These are phyloP conservation scores for Pimpla rufipes DNA, from an alignment of 2,888 invertebrate genomes.

Conservation along the genomic window DNA sequence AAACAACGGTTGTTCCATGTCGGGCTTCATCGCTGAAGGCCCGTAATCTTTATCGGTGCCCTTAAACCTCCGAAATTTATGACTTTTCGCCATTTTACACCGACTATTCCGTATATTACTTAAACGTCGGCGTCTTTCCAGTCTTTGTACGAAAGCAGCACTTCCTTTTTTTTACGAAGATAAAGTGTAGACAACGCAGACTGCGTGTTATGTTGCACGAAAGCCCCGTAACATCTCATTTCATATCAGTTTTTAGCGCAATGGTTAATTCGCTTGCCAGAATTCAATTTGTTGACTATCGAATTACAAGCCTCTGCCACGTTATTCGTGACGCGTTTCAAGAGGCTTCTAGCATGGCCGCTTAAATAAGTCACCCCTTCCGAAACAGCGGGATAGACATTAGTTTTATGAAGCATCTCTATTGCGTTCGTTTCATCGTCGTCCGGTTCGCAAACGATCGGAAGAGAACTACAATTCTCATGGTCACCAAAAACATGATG, in stretches of 20 bases:
- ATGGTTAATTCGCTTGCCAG: conserved; percentile 74
- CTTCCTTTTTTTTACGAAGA: no score
- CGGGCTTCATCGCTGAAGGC: background rate
- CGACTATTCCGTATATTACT: no score
- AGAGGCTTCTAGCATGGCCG: conserved; percentile 64
- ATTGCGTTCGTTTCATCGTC: background rate
- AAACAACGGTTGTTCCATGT: background rate
- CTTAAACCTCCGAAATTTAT: no score
- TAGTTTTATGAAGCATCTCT: conserved; percentile 37
- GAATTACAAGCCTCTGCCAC: conserved; percentile 59
- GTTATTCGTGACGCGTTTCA: conserved; percentile 69
- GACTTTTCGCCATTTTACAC: background rate
- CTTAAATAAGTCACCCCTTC: conserved; percentile 50
- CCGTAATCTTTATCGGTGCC: conserved; percentile 3
- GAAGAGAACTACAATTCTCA: conserved; percentile 38
- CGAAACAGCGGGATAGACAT: conserved; percentile 53
- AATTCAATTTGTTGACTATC: conserved; percentile 52
- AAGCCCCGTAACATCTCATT: conserved; percentile 68
- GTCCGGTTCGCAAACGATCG: background rate
- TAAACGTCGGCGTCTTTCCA: background rate
- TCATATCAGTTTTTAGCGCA: conserved; percentile 75
- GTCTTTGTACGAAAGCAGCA: no score
- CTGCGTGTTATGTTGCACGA: conserved; percentile 71
- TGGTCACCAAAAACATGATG: conserved; percentile 70
- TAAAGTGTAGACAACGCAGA: conserved; percentile 50